These are phyloP conservation scores for Crepidodera aurea DNA, from an alignment of 2,888 invertebrate genomes.

Conservation along the genomic window DNA sequence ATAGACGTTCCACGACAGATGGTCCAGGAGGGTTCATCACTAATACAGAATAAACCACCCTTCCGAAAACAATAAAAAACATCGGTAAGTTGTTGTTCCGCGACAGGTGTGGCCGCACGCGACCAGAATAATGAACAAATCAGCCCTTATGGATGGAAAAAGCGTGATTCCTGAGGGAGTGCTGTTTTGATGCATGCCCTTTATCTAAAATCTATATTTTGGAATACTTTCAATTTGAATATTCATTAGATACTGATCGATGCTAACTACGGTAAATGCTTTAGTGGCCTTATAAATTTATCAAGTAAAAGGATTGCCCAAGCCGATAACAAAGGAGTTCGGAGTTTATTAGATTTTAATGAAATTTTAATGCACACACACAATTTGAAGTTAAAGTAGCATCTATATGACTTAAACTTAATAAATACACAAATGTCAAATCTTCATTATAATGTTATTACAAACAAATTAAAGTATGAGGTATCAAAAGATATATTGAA, in stretches of 20 bases:
- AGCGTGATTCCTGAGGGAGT: conserved; percentile 34
- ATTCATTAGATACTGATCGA: conserved; percentile 8
- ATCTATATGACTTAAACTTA: no score
- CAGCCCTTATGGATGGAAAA: conserved; percentile 34
- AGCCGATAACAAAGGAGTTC: no score
- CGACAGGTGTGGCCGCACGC: conserved; percentile 44
- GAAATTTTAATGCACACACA: no score
- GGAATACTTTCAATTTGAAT: conserved; percentile 10
- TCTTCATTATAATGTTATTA: no score
- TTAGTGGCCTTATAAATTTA: not conserved
- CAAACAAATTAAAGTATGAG: no score
- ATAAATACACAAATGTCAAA: no score
- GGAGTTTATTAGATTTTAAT: no score
- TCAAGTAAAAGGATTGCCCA: not conserved
- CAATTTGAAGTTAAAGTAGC: no score
- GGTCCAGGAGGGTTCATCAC: conserved; percentile 35
- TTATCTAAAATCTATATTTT: conserved; percentile 23
- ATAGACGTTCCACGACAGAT: conserved; percentile 26
- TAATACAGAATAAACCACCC: conserved; percentile 33
- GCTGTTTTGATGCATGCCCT: conserved; percentile 9
- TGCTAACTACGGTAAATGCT: not conserved
- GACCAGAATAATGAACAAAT: conserved; percentile 33
- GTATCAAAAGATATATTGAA: no score
- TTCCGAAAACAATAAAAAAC: conserved; percentile 38
- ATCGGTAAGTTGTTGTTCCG: conserved; percentile 37